phyloP scores from a whole-genome alignment of 2,797 vertebrate genomes.

The Heteromormyrus szaboi region DNA sequence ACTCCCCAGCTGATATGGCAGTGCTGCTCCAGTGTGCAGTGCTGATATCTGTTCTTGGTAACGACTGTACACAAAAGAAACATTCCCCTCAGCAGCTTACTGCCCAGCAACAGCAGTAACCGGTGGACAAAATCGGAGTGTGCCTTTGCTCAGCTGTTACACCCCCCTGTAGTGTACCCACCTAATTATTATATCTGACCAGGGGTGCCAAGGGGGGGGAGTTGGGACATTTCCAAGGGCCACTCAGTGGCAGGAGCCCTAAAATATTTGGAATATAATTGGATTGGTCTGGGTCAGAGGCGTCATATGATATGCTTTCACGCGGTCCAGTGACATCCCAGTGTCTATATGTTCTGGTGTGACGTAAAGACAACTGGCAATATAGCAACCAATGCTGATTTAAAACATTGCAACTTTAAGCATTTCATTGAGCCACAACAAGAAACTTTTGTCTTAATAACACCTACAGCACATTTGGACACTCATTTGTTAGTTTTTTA shows the following conservation, averaged over 20 bases:
- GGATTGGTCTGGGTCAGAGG: not conserved
- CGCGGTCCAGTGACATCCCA: not conserved
- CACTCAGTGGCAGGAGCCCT: not conserved
- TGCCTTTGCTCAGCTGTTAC: not conserved
- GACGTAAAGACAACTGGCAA: not conserved
- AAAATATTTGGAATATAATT: not conserved
- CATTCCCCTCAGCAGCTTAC: slow-evolving; percentile 22
- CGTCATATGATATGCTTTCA: not conserved
- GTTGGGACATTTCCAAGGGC: not conserved
- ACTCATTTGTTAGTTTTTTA: not conserved
- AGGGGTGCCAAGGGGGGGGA: not conserved
- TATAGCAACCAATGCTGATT: not conserved
- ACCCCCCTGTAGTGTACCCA: not conserved
- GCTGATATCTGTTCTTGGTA: slow-evolving; percentile 18
- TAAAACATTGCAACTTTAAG: not conserved
- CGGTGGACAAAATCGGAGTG: slow-evolving; percentile 10
- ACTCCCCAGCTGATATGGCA: not conserved
- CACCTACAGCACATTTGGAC: not conserved
- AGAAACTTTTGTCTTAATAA: not conserved
- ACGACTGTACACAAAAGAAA: slow-evolving; percentile 20
- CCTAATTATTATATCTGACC: slow-evolving; percentile 9
- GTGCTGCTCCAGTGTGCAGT: not conserved
- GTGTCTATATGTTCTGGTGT: not conserved
- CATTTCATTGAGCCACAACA: not conserved
- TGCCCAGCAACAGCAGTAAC: slow-evolving; percentile 25